Conservation (phyloP, 2,113 vertebrate species). For the Megaceryle maxima region DNA sequence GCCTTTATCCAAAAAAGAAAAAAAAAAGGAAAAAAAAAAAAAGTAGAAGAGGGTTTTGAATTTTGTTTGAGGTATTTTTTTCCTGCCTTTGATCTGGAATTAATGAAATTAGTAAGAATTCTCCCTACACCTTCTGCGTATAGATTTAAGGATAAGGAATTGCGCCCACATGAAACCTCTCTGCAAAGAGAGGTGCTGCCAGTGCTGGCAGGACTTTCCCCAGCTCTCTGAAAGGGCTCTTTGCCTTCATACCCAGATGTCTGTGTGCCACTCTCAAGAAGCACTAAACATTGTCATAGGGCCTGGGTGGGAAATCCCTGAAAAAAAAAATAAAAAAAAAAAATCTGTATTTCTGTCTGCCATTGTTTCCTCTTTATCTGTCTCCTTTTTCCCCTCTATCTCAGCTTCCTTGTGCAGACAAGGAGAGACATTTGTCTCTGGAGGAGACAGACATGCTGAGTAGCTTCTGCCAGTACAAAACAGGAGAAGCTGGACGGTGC, state of each 20-base stretch:
- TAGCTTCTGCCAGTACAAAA: not conserved
- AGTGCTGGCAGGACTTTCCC: not conserved
- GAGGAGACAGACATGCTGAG: rapidly evolving
- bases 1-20: not conserved
- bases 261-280: not conserved
- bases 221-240: not conserved
- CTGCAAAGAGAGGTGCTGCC: not conserved
- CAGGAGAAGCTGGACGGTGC: rapidly evolving
- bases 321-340: not conserved
- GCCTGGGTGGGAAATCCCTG: not conserved
- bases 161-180: not conserved
- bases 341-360: not conserved
- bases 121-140: not conserved
- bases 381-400: not conserved
- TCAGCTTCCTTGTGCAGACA: not conserved
- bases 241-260: rapidly evolving
- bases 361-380: not conserved
- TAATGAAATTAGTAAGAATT: not conserved
- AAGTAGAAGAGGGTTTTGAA: not conserved
- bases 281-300: rapidly evolving
- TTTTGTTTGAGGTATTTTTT: not conserved
- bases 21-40: too few species aligned
- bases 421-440: rapidly evolving
- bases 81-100: not conserved
- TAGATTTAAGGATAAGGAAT: not conserved